These are phyloP conservation scores for Haliclona indistincta DNA, from an alignment of 37 sponge, comb jelly and placozoan genomes.

Conservation along the genomic window DNA sequence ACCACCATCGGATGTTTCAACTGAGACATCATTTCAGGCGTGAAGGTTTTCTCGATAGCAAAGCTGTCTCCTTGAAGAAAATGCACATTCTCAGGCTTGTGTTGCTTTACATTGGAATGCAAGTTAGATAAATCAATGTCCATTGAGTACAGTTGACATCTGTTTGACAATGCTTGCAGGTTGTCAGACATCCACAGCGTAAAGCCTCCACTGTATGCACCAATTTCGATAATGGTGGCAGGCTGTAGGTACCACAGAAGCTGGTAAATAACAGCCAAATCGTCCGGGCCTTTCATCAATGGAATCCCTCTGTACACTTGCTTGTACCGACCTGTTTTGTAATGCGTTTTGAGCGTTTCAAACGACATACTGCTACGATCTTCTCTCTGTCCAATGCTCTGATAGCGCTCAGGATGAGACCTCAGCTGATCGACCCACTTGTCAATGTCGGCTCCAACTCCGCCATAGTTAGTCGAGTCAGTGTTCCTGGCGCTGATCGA, in stretches of 20 bases:
- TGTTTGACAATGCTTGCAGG: conserved; percentile 7
- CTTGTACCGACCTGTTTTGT: conserved; percentile 26
- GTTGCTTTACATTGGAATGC: conserved; percentile 4
- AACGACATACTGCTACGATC: conserved; percentile 34
- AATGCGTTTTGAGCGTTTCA: conserved; percentile 2
- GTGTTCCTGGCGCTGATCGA: too few species aligned
- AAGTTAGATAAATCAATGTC: conserved; percentile 53
- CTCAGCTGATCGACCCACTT: too few species aligned
- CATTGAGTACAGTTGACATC: conserved; percentile 31
- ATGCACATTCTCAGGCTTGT: conserved; percentile 44
- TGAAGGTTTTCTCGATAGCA: conserved; percentile 47
- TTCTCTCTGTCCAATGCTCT: conserved; percentile 48
- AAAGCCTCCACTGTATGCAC: conserved; percentile 57
- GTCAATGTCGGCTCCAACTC: too few species aligned
- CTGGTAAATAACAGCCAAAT: conserved; percentile 72
- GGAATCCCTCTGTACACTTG: conserved; percentile 23
- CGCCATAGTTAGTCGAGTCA: too few species aligned
- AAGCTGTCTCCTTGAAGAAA: conserved; percentile 58
- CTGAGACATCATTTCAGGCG: conserved; percentile 10
- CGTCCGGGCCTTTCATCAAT: conserved; percentile 42
- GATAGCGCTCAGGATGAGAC: conserved; percentile 48
- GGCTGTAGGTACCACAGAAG: conserved; percentile 46
- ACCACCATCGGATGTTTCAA: conserved; percentile 58
- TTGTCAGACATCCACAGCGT: conserved; percentile 64
- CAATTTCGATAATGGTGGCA: conserved; percentile 63